These are phyloP conservation scores for Tragulus kanchil DNA, from an alignment of 2,113 vertebrate genomes.

Conservation along the genomic window DNA sequence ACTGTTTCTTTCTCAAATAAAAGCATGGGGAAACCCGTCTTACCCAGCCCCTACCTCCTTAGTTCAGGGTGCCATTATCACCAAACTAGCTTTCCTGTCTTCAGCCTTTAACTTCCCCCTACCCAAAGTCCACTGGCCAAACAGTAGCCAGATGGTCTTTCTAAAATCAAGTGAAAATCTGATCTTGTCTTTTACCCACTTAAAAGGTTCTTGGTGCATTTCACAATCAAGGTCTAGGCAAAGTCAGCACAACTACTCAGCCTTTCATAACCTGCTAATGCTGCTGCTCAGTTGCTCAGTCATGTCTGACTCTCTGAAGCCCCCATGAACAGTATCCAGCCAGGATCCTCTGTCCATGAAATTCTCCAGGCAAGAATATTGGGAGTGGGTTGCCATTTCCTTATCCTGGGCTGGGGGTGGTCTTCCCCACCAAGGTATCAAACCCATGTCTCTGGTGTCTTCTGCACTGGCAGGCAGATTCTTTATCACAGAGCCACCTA, in stretches of 20 bases:
- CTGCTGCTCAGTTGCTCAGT: neutral
- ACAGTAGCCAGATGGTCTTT: neutral
- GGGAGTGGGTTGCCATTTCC: neutral
- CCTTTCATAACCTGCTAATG: neutral
- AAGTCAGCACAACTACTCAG: neutral
- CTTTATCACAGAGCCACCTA: neutral
- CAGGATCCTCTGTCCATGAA: neutral
- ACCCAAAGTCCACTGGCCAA: neutral
- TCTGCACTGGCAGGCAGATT: neutral
- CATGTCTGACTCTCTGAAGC: neutral
- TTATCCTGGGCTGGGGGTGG: neutral
- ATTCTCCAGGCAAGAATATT: neutral
- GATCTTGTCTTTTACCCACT: neutral
- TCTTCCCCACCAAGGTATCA: neutral
- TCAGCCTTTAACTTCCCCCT: neutral
- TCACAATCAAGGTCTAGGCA: neutral
- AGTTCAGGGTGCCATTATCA: neutral
- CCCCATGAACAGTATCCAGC: neutral
- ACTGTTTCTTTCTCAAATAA: neutral
- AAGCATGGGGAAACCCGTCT: neutral
- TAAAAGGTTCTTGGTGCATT: neutral
- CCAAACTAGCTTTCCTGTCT: neutral
- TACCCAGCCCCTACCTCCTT: neutral
- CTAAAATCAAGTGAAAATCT: constrained; percentile 10
- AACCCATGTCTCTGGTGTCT: neutral